Conservation (phyloP, 2,797 vertebrate genomes). For the Diplodus sargus region DNA sequence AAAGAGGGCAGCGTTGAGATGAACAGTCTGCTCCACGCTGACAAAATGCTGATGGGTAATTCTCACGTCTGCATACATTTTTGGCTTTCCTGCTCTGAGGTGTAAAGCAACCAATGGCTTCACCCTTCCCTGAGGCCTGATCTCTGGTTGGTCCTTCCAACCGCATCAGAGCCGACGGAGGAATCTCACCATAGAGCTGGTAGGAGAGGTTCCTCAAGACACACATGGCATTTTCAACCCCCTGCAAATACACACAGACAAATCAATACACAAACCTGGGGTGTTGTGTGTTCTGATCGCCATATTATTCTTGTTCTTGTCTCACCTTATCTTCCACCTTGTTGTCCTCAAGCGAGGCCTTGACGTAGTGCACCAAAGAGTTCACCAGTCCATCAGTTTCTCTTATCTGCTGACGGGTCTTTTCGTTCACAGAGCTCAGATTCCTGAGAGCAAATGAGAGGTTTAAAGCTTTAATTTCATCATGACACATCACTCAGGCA, state of each 20-base stretch:
- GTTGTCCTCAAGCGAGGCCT: constrained; percentile 80
- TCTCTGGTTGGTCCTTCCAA: constrained; percentile 87
- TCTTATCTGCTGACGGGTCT: constrained; percentile 91
- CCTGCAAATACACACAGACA: constrained; percentile 78
- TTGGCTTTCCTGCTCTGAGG: constrained; percentile 92
- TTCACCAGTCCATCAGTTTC: constrained; percentile 88
- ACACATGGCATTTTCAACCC: constrained; percentile 93
- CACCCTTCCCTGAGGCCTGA: constrained; percentile 55
- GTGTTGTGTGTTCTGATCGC: no score
- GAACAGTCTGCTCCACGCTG: not conserved
- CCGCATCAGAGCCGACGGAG: constrained; percentile 77
- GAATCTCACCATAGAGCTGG: constrained; percentile 92
- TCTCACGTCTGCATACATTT: constrained; percentile 80
- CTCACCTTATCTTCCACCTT: constrained; percentile 92
- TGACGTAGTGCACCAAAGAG: constrained; percentile 89
- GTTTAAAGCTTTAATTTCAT: not conserved
- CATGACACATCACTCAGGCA: not conserved
- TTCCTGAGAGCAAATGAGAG: constrained; percentile 83
- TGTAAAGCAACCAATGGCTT: constrained; percentile 93
- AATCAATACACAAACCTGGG: constrained; percentile 7
- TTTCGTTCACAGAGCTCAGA: constrained; percentile 92
- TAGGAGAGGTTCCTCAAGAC: constrained; percentile 96
- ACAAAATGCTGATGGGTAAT: not conserved
- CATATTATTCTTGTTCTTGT: not conserved
- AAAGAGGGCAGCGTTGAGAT: not conserved